A percentile compares a stretch with the other conserved stretches of the same genome.
These are phyloP conservation scores for Notocelia uddmanniana DNA, from an alignment of 2,888 invertebrate species.

Conservation along the genomic window DNA sequence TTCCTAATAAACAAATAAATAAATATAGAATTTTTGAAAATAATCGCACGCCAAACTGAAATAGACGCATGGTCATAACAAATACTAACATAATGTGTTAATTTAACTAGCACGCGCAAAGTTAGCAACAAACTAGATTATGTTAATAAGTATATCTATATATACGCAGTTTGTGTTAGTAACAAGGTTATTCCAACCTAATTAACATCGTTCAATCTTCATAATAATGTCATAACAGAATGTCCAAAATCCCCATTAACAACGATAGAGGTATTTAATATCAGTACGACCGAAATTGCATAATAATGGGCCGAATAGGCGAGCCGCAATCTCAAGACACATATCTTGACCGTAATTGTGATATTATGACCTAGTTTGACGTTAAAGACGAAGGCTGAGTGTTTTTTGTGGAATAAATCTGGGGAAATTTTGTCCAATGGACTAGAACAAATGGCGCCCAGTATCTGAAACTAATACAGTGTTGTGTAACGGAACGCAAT, in stretches of 20 bases:
- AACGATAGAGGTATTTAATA: constrained; percentile 42
- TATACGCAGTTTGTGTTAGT: neutral
- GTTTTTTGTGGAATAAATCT: constrained; percentile 13
- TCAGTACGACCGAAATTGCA: constrained; percentile 38
- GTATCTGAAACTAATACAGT: too few species aligned
- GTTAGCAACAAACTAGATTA: neutral
- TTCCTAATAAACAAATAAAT: too few species aligned
- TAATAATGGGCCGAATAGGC: constrained; percentile 37
- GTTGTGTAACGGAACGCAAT: too few species aligned
- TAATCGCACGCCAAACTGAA: neutral
- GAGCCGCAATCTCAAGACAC: constrained; percentile 32
- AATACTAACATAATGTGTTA: neutral
- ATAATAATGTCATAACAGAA: constrained; percentile 22
- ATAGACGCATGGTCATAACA: neutral
- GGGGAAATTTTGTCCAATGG: too few species aligned
- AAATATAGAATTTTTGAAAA: neutral
- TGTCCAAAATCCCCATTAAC: constrained; percentile 6
- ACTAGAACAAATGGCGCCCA: too few species aligned
- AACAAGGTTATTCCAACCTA: constrained; percentile 9
- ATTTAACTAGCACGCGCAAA: neutral
- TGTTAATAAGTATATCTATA: neutral
- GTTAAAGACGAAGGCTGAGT: constrained; percentile 15
- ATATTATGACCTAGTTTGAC: constrained; percentile 24
- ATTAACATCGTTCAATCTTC: constrained; percentile 38
- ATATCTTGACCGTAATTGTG: constrained; percentile 31